Conservation (phyloP, 2,797 vertebrate genomes). For the Prionace glauca region DNA sequence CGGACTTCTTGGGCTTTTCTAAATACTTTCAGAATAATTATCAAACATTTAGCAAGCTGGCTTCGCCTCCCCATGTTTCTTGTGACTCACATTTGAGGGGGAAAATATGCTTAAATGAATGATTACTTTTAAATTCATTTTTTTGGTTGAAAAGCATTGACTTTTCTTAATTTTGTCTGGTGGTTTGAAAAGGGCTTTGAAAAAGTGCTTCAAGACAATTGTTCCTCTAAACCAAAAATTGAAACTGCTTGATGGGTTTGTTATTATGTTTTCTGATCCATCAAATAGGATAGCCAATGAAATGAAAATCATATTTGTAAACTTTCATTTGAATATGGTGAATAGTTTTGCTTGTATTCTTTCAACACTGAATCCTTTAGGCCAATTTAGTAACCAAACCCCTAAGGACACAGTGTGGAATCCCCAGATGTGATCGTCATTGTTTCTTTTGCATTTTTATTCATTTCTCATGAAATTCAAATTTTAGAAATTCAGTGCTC, state of each 20-base stretch:
- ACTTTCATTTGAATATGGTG: neutral
- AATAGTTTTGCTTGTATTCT: neutral
- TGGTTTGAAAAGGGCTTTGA: conserved; percentile 13
- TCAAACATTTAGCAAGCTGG: neutral
- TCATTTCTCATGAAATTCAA: neutral
- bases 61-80: neutral
- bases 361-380: neutral
- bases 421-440: too few species aligned
- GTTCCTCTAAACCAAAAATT: neutral
- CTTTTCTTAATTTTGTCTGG: conserved; percentile 20
- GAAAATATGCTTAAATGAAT: conserved; percentile 1
- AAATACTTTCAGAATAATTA: neutral
- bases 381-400: neutral
- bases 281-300: neutral
- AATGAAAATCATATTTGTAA: neutral
- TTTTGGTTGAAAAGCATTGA: conserved; percentile 11
- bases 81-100: neutral
- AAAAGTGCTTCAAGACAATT: neutral
- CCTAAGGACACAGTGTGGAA: neutral
- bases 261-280: neutral
- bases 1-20: neutral
- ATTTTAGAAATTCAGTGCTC: conserved; percentile 7
- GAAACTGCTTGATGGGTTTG: neutral
- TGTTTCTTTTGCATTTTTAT: neutral
- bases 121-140: neutral